Evolutionary conservation across 2,888 invertebrate species (phyloP), one percentile per base, ranked within the genome.

Genomic region (Hoplodrina ambigua): DNA sequence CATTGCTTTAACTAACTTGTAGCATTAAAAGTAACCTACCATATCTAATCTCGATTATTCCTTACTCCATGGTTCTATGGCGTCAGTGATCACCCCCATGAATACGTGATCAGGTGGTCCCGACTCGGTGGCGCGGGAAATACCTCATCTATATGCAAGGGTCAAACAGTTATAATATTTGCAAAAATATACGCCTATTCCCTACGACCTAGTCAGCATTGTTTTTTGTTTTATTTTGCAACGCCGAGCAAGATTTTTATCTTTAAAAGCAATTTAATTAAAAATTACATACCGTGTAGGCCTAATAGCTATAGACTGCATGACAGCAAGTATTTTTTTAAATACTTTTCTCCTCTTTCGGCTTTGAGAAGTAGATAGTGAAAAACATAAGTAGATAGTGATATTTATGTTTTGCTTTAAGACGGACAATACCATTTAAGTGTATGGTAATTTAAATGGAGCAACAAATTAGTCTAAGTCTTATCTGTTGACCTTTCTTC

Each of bases 131-230:
- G 75, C 81, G 89, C 90, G 92, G 87, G 86, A 91, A 93, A 93
- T 92, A 86, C 88, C 90, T 91, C 92, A 92, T 94, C 85, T 94
- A 92, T 93, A 94, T 94, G 92, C 93, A 89, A 80, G 89, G 90
- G 91, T 91, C 92, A 92, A 91, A 91, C 90, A 88, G 90, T 90
- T 91, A 82, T 90, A 88, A 90, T 90, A 90, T 91, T 90, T 89
- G 87, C 88, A 80, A 85, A 87, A 90, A 89, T 86, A 86, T 78
- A 75, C 62, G 68, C 68, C 56, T 53, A 65, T 55, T 59, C 72
- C 79, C 78, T 65, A 55, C 70, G 33, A 72, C 71, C 60, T 71
- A 78, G 80, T 86, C 83, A 81, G 82, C 80, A 75, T 80, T 78
- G 78, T 81, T 83, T 84, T 72, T 75, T 84, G 83, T 70, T 72